Evolutionary conservation across 2,888 invertebrate species (phyloP).

Genomic region (Tetheella fluctuosa): DNA sequence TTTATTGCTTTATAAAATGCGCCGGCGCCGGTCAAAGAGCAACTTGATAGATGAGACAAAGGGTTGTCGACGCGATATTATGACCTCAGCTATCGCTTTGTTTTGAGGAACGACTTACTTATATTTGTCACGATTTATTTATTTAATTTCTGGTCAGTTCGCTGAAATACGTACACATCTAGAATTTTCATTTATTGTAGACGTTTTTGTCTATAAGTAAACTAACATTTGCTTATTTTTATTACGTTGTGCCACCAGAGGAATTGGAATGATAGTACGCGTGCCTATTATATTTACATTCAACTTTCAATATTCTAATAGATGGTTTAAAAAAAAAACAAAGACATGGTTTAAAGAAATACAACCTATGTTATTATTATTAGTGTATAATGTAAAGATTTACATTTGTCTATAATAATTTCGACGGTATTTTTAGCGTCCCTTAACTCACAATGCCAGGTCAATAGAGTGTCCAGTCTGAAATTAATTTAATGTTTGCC

Average conservation of each 20-base stretch:
- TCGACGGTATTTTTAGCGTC: no score
- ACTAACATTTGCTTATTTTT: no score
- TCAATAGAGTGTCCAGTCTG: neutral
- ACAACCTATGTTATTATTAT: no score
- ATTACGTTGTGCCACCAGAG: no score
- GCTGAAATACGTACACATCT: neutral
- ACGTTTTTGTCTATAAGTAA: no score
- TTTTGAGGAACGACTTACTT: neutral
- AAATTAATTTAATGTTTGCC: neutral
- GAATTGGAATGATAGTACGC: no score
- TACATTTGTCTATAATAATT: no score
- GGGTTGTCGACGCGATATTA: neutral
- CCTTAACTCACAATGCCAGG: neutral
- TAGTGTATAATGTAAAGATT: no score
- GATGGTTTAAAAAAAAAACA: no score
- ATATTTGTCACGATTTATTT: neutral
- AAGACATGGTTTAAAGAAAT: no score
- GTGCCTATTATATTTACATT: no score
- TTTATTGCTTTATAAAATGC: constrained; percentile 73
- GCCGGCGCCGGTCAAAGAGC: constrained; percentile 71
- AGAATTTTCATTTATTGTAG: neutral
- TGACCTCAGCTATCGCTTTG: neutral
- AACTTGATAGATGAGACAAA: constrained; percentile 29
- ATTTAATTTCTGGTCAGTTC: neutral
- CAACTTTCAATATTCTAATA: no score